Conservation (phyloP, 1,140 invertebrate genomes). For the Brachionus asplanchnoidis region DNA sequence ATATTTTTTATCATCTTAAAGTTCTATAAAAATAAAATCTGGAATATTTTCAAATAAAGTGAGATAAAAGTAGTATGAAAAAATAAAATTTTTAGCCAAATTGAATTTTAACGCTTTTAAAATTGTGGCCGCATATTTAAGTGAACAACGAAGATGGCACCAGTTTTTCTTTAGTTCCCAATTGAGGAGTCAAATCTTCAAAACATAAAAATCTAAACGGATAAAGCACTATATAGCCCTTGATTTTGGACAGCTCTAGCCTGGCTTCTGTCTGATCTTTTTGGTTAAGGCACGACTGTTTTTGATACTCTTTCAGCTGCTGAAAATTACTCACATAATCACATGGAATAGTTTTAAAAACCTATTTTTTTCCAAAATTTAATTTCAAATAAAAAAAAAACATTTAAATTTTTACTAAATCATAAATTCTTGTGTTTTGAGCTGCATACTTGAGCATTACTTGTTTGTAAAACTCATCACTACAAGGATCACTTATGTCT, state of each 20-base stretch:
- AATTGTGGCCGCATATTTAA: not conserved
- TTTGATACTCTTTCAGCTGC: conserved; percentile 35
- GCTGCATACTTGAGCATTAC: not conserved
- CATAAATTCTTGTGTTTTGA: not conserved
- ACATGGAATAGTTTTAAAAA: conserved; percentile 39
- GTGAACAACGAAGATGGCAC: conserved; percentile 20
- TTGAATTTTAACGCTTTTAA: not conserved
- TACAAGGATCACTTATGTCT: conserved; percentile 70
- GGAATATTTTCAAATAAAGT: not conserved
- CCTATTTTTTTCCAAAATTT: not conserved
- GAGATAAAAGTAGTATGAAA: not conserved
- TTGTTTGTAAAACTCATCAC: conserved; percentile 71
- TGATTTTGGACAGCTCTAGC: not conserved
- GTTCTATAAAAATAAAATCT: not conserved
- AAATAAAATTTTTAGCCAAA: not conserved
- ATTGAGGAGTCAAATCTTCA: conserved; percentile 22
- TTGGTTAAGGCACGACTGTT: not conserved
- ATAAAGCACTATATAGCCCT: conserved; percentile 25
- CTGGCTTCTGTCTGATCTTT: conserved; percentile 4
- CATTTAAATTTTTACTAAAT: not conserved
- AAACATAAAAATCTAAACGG: conserved; percentile 19
- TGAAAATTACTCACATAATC: conserved; percentile 36
- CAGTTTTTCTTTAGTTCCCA: conserved; percentile 36
- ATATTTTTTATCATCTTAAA: not conserved
- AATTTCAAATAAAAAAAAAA: not conserved